Evolutionary conservation across 2,113 vertebrate genomes (phyloP).

Genomic region (Sitta europaea): DNA sequence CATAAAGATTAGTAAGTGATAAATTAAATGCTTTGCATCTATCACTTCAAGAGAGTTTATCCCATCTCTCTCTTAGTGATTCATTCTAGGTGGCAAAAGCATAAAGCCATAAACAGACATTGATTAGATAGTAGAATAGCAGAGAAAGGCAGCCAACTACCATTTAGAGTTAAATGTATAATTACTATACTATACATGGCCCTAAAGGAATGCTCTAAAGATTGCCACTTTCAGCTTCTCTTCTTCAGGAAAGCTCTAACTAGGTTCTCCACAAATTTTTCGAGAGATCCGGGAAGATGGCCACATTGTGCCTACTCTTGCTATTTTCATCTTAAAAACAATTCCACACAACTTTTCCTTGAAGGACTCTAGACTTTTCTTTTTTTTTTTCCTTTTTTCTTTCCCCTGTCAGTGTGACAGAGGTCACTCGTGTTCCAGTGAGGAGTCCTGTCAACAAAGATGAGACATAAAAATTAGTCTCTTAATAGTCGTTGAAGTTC

Average conservation of each 20-base stretch:
- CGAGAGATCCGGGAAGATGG: neutral
- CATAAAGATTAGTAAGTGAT: neutral
- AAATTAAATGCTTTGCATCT: neutral
- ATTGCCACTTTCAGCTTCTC: neutral
- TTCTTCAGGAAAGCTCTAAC: neutral
- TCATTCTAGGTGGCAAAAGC: neutral
- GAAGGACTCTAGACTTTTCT: neutral
- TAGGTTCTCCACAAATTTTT: neutral
- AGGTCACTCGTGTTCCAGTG: neutral
- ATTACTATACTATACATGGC: neutral
- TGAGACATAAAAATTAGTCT: neutral
- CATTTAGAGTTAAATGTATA: neutral
- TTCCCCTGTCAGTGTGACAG: rapidly evolving
- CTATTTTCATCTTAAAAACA: neutral
- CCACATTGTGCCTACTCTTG: neutral
- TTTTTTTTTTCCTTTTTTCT: neutral
- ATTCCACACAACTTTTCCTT: neutral
- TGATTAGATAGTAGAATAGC: neutral
- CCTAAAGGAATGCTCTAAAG: neutral
- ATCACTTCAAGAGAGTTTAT: neutral
- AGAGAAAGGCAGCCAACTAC: neutral
- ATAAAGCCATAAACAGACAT: neutral
- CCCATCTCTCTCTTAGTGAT: neutral
- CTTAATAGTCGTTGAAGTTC: neutral
- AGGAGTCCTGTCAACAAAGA: neutral